Conservation (phyloP, 2,888 invertebrate species). For the Drosophila recens region DNA sequence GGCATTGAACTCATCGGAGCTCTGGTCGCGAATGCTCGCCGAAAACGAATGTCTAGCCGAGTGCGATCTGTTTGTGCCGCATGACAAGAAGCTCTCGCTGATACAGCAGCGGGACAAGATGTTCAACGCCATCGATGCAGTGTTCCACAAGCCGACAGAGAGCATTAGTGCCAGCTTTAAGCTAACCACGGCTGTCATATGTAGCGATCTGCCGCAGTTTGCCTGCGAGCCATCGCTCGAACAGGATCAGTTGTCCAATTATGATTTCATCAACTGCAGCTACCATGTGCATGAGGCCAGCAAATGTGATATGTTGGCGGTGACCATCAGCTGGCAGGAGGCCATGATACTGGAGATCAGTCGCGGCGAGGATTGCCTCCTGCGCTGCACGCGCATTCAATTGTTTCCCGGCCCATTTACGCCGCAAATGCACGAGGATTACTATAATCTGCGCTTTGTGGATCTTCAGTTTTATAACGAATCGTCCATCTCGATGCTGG, state of each 20-base stretch:
- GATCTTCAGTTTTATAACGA: conserved; percentile 92
- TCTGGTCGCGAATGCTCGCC: conserved; percentile 91
- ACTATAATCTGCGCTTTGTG: conserved; percentile 86
- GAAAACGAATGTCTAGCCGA: conserved; percentile 90
- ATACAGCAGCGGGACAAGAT: conserved; percentile 92
- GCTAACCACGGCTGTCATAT: conserved; percentile 86
- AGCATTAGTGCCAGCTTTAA: conserved; percentile 89
- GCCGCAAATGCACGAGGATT: conserved; percentile 70
- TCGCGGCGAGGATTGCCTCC: conserved; percentile 78
- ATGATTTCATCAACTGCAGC: conserved; percentile 71
- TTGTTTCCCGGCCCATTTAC: conserved; percentile 86
- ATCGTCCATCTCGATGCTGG: conserved; percentile 89
- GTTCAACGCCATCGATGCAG: conserved; percentile 88
- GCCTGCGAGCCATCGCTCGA: conserved; percentile 21
- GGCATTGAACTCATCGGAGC: conserved; percentile 89
- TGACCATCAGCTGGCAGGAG: conserved; percentile 79
- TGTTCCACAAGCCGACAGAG: conserved; percentile 89
- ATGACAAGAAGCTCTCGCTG: conserved; percentile 91
- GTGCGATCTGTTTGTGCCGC: conserved; percentile 90
- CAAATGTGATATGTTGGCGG: conserved; percentile 76
- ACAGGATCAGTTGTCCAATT: conserved; percentile 23
- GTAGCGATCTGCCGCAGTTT: conserved; percentile 74
- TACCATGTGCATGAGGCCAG: conserved; percentile 77
- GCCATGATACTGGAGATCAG: conserved; percentile 82
- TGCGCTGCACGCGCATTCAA: conserved; percentile 87